Conservation (phyloP, 1,140 invertebrate genomes). For the Ladona fulva region DNA sequence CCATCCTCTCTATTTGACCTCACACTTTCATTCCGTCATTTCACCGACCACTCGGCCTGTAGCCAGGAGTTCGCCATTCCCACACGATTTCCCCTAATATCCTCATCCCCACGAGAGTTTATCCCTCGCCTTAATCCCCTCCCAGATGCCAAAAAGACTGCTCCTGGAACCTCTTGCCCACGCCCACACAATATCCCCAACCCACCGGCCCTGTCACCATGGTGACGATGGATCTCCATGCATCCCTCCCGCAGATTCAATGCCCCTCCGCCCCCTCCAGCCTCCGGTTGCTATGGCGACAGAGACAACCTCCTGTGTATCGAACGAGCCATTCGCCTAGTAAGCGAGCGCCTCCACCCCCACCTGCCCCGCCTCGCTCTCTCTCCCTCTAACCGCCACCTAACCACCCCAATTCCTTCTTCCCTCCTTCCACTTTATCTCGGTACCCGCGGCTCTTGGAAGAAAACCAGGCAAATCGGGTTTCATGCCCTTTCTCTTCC, state of each 20-base stretch:
- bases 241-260: conserved; percentile 2
- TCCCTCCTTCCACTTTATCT: neutral
- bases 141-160: conserved; percentile 1
- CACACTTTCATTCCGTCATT: neutral
- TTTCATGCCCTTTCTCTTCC: neutral
- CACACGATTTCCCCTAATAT: neutral
- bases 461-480: neutral
- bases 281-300: neutral
- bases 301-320: conserved; percentile 4
- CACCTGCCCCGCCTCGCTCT: neutral
- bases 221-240: neutral
- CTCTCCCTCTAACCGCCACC: conserved; percentile 23
- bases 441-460: neutral
- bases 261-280: neutral
- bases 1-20: neutral
- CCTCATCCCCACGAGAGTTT: neutral
- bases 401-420: conserved; percentile 27
- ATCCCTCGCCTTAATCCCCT: neutral
- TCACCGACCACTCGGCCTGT: neutral
- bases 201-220: neutral
- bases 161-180: neutral
- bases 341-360: neutral
- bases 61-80: neutral
- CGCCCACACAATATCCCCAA: neutral
- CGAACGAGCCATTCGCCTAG: conserved; percentile 3